Conservation (phyloP, 2,797 vertebrate genomes). For the Lithobates sylvaticus region DNA sequence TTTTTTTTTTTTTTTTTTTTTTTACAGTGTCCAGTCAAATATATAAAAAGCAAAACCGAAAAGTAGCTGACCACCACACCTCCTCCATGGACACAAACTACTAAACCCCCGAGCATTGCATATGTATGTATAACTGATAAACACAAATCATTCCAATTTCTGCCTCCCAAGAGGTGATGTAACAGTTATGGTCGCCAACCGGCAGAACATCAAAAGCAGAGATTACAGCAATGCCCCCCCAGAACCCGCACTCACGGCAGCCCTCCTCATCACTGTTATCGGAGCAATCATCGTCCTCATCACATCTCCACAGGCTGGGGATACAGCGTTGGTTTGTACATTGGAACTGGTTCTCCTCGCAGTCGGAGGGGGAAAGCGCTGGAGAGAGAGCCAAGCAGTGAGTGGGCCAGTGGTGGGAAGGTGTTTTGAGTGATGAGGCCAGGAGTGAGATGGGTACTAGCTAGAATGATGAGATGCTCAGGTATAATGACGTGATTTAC, state of each 20-base stretch:
- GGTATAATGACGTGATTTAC: too few species aligned
- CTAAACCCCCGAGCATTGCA: too few species aligned
- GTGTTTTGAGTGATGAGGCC: not conserved
- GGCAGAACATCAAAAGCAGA: not conserved
- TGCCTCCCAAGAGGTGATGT: not conserved
- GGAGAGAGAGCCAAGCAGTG: slow-evolving; percentile 40
- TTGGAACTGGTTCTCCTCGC: slow-evolving; percentile 91
- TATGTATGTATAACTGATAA: too few species aligned
- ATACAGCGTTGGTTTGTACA: slow-evolving; percentile 94
- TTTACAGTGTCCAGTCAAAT: too few species aligned
- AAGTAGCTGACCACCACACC: too few species aligned
- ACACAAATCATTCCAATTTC: too few species aligned
- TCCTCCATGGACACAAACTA: too few species aligned
- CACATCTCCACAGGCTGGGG: slow-evolving; percentile 93
- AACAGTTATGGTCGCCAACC: not conserved
- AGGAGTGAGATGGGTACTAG: not conserved
- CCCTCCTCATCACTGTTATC: slow-evolving; percentile 96
- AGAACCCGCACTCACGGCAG: slow-evolving; percentile 87
- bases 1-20: too few species aligned
- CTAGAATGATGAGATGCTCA: not conserved
- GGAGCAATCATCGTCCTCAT: slow-evolving; percentile 94
- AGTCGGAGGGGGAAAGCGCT: slow-evolving; percentile 79
- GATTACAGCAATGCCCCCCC: not conserved
- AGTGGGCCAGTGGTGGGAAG: not conserved
- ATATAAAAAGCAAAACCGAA: too few species aligned